These are phyloP conservation scores for Chymomyza procnemis DNA, from an alignment of 2,888 invertebrate species.

Conservation along the genomic window DNA sequence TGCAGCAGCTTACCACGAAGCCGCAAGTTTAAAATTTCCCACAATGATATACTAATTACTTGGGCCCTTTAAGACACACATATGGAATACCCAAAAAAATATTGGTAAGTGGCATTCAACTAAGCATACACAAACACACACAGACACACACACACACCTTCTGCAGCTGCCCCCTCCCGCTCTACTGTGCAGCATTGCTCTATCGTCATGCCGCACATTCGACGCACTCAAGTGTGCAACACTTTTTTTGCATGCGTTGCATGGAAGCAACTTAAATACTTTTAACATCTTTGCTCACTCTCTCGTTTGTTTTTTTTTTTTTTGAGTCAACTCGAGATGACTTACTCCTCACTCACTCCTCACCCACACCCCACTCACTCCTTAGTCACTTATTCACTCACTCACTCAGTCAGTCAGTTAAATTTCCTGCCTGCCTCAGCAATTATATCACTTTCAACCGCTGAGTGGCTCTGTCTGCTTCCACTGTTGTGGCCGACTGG, in stretches of 20 bases:
- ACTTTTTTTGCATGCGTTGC: constrained; percentile 40
- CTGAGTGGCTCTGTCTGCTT: background rate
- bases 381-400: constrained; percentile 52
- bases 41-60: too few species aligned
- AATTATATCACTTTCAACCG: constrained; percentile 63
- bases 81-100: too few species aligned
- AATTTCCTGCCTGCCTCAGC: constrained; percentile 67
- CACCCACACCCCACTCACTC: too few species aligned
- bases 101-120: too few species aligned
- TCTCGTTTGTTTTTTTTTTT: background rate
- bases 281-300: too few species aligned
- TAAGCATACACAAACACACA: too few species aligned
- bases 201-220: constrained; percentile 19
- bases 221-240: constrained; percentile 66
- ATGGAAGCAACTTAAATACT: constrained; percentile 40
- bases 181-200: background rate
- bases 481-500: background rate
- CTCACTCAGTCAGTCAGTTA: constrained; percentile 47
- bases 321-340: constrained; percentile 1
- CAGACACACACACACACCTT: too few species aligned
- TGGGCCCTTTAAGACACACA: too few species aligned
- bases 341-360: too few species aligned
- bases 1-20: too few species aligned
- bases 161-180: background rate
- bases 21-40: too few species aligned